Evolutionary conservation across 2,113 vertebrate genomes (phyloP).

Genomic region (Actenoides hombroni): DNA sequence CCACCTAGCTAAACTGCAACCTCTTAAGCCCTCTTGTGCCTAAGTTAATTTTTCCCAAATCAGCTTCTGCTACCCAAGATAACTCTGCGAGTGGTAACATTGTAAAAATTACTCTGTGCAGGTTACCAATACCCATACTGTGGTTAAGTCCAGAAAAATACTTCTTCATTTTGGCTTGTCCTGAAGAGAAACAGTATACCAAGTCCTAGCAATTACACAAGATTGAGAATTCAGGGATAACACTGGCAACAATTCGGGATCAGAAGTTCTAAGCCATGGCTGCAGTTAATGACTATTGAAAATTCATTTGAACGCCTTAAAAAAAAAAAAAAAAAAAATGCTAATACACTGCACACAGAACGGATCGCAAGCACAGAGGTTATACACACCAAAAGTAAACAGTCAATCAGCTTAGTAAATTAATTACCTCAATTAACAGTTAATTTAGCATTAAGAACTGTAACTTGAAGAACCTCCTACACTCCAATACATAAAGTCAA

Average conservation of each 20-base stretch:
- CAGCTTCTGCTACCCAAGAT: neutral
- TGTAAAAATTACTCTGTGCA: neutral
- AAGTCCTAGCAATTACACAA: neutral
- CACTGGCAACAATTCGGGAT: neutral
- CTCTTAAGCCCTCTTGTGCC: neutral
- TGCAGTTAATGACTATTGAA: neutral
- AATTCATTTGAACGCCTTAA: neutral
- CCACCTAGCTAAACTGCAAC: neutral
- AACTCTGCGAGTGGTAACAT: neutral
- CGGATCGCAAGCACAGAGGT: neutral
- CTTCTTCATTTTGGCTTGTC: neutral
- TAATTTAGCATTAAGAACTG: neutral
- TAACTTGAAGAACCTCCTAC: neutral
- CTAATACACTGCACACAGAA: neutral
- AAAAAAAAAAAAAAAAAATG: no score
- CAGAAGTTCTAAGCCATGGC: neutral
- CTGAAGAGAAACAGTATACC: neutral
- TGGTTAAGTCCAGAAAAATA: neutral
- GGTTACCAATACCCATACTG: neutral
- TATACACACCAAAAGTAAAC: neutral
- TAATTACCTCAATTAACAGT: neutral
- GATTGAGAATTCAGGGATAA: neutral
- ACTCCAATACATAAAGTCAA: neutral
- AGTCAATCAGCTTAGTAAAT: neutral
- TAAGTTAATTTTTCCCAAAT: neutral